Base-by-base conservation (phyloP, 2,888 invertebrate genomes). In the Cephus rjabovi region DNA sequence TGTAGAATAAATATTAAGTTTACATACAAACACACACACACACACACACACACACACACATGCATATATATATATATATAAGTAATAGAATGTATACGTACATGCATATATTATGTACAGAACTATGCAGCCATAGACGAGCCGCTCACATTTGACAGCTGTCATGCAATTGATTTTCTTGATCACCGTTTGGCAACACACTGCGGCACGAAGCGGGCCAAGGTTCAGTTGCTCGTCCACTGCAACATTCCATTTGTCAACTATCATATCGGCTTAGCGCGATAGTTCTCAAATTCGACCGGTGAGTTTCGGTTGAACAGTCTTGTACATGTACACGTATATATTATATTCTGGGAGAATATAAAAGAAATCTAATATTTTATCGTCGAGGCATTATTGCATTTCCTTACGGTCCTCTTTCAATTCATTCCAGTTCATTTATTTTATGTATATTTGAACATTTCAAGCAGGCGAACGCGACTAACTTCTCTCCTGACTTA, bases 291-390 rank as follows among this genome's bases (percentile, higher is more conserved):
- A 56, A 56, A 56, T 56, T 9, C 56, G 56, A 56, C 9, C 9
- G 56, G 23, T 56, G 56, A 23, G 23, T 56, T 40, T 56, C 56
- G 56, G 56, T 56, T 56, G 56, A 40, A 56, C 56, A 56, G 56
- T 56, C 56, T 56, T 56, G 56, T 56, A 56, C 56, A 9, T 56
- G 56, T 56, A 79, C 79, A 78, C 56, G 75, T 79, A 81, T 83
- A 81, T 81, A 85, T 85, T 87, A 87, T 89, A 88, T 89, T 88
- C 87, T 89, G 83, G 83, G 84, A 84, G 81, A 83, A 86, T 85
- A 87, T 87, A 87, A 86, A 77, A 78, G 79, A 83, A 82, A 80
- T 85, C 82, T 84, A 85, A 87, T 85, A 85, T 88, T 88, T 89
- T 85, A 87, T 86, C 78, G 82, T 23, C 56, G 23, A 9, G 23